Evolutionary conservation across 2,888 invertebrate species (phyloP).

Genomic region (Bibio marci): DNA sequence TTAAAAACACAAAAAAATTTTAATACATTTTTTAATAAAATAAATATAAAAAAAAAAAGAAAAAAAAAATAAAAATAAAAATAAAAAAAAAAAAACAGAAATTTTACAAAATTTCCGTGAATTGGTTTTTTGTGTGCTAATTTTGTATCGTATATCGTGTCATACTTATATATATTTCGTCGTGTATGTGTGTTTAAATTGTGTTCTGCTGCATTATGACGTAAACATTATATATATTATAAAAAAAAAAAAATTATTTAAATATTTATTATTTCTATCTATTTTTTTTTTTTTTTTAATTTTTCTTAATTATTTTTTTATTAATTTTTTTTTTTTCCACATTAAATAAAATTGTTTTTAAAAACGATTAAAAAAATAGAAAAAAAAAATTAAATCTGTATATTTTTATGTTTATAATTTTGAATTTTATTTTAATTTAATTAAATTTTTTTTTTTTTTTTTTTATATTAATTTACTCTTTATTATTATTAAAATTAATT

Average conservation of each 20-base stretch:
- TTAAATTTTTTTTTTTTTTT: not conserved
- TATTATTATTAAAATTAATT: not conserved
- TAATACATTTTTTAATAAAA: not conserved
- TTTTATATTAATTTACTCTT: not conserved
- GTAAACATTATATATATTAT: conserved; percentile 8
- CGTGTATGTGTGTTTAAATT: conserved; percentile 24
- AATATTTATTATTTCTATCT: conserved; percentile 10
- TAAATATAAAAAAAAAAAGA: not conserved
- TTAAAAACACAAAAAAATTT: not conserved
- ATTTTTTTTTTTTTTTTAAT: conserved; percentile 5
- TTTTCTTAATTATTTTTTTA: conserved; percentile 5
- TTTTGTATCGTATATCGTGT: conserved; percentile 22
- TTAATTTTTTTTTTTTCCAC: not conserved
- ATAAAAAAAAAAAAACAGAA: conserved; percentile 11
- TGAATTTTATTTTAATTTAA: not conserved
- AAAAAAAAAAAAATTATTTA: conserved; percentile 8
- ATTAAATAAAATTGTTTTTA: not conserved
- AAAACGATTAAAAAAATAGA: not conserved
- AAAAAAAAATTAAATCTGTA: not conserved
- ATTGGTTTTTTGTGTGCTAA: conserved; percentile 28
- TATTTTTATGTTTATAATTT: not conserved
- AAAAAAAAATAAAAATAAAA: conserved; percentile 3
- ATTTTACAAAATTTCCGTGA: conserved; percentile 21
- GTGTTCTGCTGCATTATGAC: conserved; percentile 12
- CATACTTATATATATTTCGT: too few species aligned